A percentile compares a stretch with the other conserved stretches of the same genome.
These are phyloP conservation scores for Poeciliopsis retropinna DNA, from an alignment of 2,113 vertebrate species.

Conservation along the genomic window DNA sequence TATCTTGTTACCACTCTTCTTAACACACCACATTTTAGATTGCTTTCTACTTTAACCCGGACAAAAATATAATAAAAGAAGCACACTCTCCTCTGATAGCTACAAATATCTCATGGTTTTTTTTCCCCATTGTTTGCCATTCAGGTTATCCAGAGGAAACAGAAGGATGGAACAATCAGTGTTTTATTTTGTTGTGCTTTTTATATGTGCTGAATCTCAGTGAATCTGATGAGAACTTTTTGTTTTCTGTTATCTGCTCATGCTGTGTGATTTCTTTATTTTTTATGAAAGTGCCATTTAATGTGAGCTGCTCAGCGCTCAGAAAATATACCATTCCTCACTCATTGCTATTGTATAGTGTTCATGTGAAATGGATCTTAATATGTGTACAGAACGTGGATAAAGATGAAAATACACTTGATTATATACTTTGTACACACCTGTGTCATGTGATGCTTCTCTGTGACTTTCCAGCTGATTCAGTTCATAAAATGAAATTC, in stretches of 20 bases:
- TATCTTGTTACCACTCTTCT: conserved; percentile 81
- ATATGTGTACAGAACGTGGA: conserved; percentile 88
- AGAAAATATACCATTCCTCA: conserved; percentile 85
- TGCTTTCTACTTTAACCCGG: conserved; percentile 68
- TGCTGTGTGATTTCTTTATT: conserved; percentile 73
- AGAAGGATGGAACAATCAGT: conserved; percentile 58
- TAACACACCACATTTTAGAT: conserved; percentile 70
- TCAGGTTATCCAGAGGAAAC: conserved; percentile 65
- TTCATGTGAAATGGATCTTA: conserved; percentile 87
- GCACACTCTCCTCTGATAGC: conserved; percentile 70
- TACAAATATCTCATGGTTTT: conserved; percentile 51
- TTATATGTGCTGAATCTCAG: conserved; percentile 74
- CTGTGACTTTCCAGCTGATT: not conserved
- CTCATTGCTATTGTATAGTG: conserved; percentile 90
- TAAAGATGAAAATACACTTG: conserved; percentile 89
- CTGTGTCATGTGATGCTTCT: conserved; percentile 68
- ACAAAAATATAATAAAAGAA: conserved; percentile 33
- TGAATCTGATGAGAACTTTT: conserved; percentile 68
- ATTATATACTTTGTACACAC: conserved; percentile 88
- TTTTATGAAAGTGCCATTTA: conserved; percentile 82
- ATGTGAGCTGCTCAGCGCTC: conserved; percentile 77
- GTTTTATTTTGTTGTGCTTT: conserved; percentile 70
- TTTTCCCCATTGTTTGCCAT: conserved; percentile 46
- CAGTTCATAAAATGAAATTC: not conserved
- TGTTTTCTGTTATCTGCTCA: conserved; percentile 71